phyloP scores from a whole-genome alignment of 1,140 invertebrate genomes.

The Aphaenogaster floridana region DNA sequence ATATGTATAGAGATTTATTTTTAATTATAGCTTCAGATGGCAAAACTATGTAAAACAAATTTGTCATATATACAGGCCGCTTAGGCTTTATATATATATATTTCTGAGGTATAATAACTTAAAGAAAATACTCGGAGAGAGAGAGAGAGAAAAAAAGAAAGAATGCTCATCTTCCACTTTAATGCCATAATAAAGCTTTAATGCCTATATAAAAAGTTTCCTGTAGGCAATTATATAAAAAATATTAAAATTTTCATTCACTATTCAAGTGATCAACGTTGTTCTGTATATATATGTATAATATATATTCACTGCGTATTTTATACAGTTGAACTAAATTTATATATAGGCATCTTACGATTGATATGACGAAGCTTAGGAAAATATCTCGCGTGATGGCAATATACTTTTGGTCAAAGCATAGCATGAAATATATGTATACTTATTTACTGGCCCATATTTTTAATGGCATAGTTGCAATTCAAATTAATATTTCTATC shows the following conservation, averaged over 20 bases:
- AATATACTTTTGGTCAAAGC: slow-evolving; percentile 1
- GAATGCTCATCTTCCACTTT: background rate
- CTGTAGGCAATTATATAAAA: slow-evolving; percentile 9
- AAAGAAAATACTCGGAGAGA: background rate
- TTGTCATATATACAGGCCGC: background rate
- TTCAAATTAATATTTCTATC: slow-evolving; percentile 21
- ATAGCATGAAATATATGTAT: background rate
- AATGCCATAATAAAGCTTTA: background rate
- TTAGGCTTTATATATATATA: background rate
- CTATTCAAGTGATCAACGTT: background rate
- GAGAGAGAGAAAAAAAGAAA: background rate
- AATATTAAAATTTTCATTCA: slow-evolving; percentile 24
- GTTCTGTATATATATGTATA: background rate
- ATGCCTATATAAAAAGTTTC: background rate
- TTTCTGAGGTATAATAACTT: background rate
- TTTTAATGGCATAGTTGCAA: background rate
- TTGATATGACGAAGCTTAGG: slow-evolving; percentile 22
- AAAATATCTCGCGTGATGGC: slow-evolving; percentile 30
- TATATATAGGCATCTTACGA: slow-evolving; percentile 17
- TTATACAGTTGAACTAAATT: slow-evolving; percentile 1
- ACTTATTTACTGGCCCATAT: slow-evolving; percentile 38
- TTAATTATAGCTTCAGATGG: background rate
- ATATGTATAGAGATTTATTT: background rate
- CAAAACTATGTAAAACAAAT: slow-evolving; percentile 6
- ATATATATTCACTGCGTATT: background rate